These are phyloP conservation scores for Echinometra lucunter DNA, from an alignment of 53 echinoderm and acorn worm genomes.

Conservation along the genomic window DNA sequence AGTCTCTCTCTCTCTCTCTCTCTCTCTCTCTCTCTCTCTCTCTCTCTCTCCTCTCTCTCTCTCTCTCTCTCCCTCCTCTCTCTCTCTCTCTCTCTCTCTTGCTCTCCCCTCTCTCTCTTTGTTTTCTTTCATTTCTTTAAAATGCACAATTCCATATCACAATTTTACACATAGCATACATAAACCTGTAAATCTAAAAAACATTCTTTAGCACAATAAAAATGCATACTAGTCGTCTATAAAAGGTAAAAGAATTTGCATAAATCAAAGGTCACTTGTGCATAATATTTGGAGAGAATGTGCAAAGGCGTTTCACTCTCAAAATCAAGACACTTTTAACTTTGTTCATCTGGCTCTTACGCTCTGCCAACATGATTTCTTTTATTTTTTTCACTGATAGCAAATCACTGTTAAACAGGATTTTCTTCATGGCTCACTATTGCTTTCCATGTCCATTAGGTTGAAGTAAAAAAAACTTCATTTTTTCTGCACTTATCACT, in stretches of 20 bases:
- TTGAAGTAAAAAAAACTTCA: too few species aligned
- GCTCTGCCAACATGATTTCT: neutral
- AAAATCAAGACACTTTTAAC: slow-evolving; percentile 5
- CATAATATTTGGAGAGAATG: slow-evolving; percentile 4
- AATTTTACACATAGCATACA: neutral
- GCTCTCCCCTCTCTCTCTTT: neutral
- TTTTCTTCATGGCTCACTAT: too few species aligned
- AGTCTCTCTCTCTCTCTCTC: neutral
- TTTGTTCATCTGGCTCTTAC: neutral
- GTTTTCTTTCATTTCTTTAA: neutral
- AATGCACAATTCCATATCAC: neutral
- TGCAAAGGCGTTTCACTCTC: slow-evolving; percentile 27
- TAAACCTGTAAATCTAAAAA: neutral
- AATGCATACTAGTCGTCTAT: neutral
- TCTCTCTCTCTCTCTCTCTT: neutral
- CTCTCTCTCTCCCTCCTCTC: neutral
- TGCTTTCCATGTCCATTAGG: neutral
- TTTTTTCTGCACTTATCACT: too few species aligned
- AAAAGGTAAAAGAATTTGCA: slow-evolving; percentile 18
- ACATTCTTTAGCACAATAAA: neutral
- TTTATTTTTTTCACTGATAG: neutral
- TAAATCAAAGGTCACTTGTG: slow-evolving; percentile 37
- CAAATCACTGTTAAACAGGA: neutral
- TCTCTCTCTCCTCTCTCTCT: neutral
- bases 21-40: neutral